These are phyloP conservation scores for Hephaestus fuliginosus DNA, from an alignment of 2,797 vertebrate species.

Conservation along the genomic window DNA sequence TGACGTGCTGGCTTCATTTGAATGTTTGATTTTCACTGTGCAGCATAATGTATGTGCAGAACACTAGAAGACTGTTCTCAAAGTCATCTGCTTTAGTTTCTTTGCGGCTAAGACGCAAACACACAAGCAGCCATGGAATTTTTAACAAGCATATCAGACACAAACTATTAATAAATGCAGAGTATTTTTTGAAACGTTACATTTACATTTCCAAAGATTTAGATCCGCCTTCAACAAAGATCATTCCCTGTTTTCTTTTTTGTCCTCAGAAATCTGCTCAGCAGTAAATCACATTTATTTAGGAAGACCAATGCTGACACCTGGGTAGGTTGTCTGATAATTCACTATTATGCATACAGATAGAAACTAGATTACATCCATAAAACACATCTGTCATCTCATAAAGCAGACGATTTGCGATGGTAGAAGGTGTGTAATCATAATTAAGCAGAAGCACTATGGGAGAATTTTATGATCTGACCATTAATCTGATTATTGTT, in stretches of 20 bases:
- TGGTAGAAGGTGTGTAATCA: constrained; percentile 4
- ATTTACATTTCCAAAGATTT: background rate
- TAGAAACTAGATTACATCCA: constrained; percentile 24
- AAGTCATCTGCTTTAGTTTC: too few species aligned
- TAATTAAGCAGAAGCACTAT: constrained; percentile 11
- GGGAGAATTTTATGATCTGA: constrained; percentile 17
- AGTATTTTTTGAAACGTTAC: background rate
- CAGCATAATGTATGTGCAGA: too few species aligned
- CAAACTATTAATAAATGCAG: background rate
- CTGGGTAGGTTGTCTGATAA: constrained; percentile 20
- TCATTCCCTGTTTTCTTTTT: background rate
- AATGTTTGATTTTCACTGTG: too few species aligned
- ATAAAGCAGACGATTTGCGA: background rate
- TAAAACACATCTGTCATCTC: constrained; percentile 30
- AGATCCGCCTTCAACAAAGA: background rate
- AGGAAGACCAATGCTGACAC: background rate
- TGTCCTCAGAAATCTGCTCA: background rate
- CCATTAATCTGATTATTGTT: constrained; percentile 26
- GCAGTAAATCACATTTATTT: constrained; percentile 18
- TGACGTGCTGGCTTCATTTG: too few species aligned
- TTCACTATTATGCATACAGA: constrained; percentile 24
- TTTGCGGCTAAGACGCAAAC: too few species aligned
- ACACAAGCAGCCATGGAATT: background rate
- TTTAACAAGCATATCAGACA: background rate
- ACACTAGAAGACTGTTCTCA: too few species aligned